Evolutionary conservation across 2,797 vertebrate species (phyloP), one percentile per base, ranked within the genome.

Genomic region (Synaphobranchus kaupii): DNA sequence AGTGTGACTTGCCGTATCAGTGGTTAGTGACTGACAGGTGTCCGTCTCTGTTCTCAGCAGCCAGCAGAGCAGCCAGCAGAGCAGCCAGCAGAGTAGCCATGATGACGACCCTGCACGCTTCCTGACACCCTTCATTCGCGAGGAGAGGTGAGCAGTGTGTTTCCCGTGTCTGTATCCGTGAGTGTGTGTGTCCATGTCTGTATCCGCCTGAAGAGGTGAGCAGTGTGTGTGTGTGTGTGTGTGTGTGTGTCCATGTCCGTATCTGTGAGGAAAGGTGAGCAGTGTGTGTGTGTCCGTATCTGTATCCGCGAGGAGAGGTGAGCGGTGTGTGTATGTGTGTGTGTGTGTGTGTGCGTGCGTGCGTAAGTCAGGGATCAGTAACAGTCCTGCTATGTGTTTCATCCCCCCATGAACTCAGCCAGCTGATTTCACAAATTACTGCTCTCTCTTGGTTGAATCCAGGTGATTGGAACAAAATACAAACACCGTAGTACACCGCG

Each of bases 31-130:
- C 28, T 91, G 89, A 90, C 73, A 20, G 15, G 8, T 85, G 31
- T 87, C 76, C 25, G 22, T 92, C 25, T 85, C n/a, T 84, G 7
- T 86, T 90, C 81, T 90, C 95, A 96, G 94, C 95, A 97, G 97
- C 88, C 97, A 97, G 90, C 97, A 66, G 88, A 97, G 96, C 91
- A 97, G 96, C 90, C 96, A 95, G 88, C 97, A 97, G 88, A 97
- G 96, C 91, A 97, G 96, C 90, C 96, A 95, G 88, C 97, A 97
- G 87, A 98, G 98, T 93, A 99, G 97, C 95, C 97, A 98, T 5
- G 98, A 99, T 0, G 98, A 99, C 1, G 98, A 99, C 86, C 88
- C 89, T 0, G 92, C 92, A 73, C 96, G 97, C 13, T 97, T 98
- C 96, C 89, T 99, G 96, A 98, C 97, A 92, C 98, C 98, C 52